Base-by-base conservation (phyloP, 2,888 invertebrate genomes). In the Ptychoptera albimana region DNA sequence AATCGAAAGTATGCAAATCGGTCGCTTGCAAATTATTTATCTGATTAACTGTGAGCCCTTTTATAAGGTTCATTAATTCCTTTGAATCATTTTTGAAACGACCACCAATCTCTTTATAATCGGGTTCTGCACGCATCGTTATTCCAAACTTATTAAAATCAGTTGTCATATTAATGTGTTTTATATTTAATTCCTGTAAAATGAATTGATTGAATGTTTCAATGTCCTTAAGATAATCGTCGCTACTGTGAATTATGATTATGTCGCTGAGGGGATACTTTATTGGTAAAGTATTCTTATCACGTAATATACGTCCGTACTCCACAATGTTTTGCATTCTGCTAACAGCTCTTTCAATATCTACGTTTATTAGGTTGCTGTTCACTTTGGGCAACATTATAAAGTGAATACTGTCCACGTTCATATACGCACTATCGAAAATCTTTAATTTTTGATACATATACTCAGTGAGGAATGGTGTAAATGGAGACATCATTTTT, bases 181-280 rank as follows among this genome's bases (percentile, higher is more conserved):
- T 79, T 1, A 98, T 82, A 63, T 98, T 98, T 56, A 97, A 70
- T 67, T 99, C 98, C 60, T 88, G 87, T 10, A 86, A 62, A 45
- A 98, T 82, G 60, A 96, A 97, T 14, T 74, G 73, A 56, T 91
- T 73, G 38, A 98, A 68, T 2, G 80, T 77, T 46, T 76, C 66
- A 1, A 96, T 74, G 54, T 92, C 88, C 3, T 77, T 68, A 46
- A 97, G 71, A 53, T 83, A 83, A 35, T 76, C 69, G 12, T 71
- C 64, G 55, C 91, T 85, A 52, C 86, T 83, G 60, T 94, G 89
- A 52, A 98, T 86, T 7, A 97, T 82, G n/a, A 97, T 81, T 53
- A 97, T 78, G 67, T 96, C 94, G 13, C 88, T 89, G 48, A 98
- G 68, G 0, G 98, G 98, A 68, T 96, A 96, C 71, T 96, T 97